Percentiles rank a stretch among this genome's conserved stretches.
Evolutionary conservation across 2,888 invertebrate species (phyloP).

Genomic region (Mallateleia sp.): DNA sequence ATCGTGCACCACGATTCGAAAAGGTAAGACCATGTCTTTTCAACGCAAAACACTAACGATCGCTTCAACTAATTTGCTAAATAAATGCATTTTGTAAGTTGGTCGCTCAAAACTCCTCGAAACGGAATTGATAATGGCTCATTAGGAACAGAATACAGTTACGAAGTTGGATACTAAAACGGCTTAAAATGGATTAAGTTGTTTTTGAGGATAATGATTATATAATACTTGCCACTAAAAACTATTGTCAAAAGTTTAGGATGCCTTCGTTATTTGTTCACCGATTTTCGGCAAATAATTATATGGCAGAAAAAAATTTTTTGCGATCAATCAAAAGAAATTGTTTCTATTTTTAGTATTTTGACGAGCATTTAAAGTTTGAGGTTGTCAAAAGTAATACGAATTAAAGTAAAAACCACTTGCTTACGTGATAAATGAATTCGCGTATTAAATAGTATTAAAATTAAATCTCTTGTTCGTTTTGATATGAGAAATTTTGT

Average conservation of each 20-base stretch:
- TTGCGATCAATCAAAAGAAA: no score
- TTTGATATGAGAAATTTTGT: conserved; percentile 20
- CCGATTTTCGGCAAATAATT: background rate
- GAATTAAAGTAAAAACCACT: background rate
- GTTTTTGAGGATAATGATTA: conserved; percentile 66
- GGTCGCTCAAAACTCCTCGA: conserved; percentile 59
- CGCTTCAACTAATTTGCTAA: conserved; percentile 48
- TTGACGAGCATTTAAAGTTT: no score
- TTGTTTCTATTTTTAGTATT: no score
- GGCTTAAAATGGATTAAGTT: conserved; percentile 67
- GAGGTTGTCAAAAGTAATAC: no score
- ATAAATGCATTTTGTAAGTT: conserved; percentile 65
- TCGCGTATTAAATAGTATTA: conserved; percentile 7
- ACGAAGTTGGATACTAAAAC: conserved; percentile 63
- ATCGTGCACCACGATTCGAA: conserved; percentile 81
- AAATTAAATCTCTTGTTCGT: conserved; percentile 22
- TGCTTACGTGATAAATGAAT: background rate
- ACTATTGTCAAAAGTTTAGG: conserved; percentile 54
- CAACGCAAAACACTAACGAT: conserved; percentile 61
- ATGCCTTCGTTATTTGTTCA: conserved; percentile 47
- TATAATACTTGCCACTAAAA: conserved; percentile 61
- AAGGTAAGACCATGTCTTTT: conserved; percentile 82
- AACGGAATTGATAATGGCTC: conserved; percentile 72
- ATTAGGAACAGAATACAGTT: conserved; percentile 64
- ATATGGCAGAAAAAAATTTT: background rate